Evolutionary conservation across 2,797 vertebrate genomes (phyloP).

Genomic region (Triplophysa yarkandensis): DNA sequence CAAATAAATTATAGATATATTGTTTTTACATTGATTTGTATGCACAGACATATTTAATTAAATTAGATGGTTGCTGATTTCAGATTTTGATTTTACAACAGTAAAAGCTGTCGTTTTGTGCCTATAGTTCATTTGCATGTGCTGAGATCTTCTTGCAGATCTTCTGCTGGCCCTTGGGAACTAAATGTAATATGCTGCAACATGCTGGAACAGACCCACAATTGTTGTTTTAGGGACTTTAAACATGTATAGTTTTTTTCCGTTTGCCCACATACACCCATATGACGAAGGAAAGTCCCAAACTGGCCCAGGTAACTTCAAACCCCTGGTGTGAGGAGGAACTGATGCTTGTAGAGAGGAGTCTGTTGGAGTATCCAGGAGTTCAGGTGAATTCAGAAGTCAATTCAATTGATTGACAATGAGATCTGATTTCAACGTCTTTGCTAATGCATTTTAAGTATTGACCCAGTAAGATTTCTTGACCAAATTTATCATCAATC

Average conservation of each 20-base stretch:
- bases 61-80: too few relatives aligned
- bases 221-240: conserved; percentile 78
- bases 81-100: too few relatives aligned
- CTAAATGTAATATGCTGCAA: conserved; percentile 9
- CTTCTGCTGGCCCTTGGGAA: conserved; percentile 30
- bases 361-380: not conserved
- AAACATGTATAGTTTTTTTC: conserved; percentile 66
- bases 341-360: conserved; percentile 27
- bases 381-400: not conserved
- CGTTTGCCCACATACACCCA: conserved; percentile 63
- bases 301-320: conserved; percentile 77
- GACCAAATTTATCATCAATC: not conserved
- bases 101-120: not conserved
- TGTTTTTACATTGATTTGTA: too few relatives aligned
- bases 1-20: too few relatives aligned
- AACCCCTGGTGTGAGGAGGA: conserved; percentile 31
- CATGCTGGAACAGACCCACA: conserved; percentile 39
- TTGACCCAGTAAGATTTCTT: not conserved
- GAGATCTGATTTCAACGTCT: too few relatives aligned
- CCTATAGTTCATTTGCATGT: not conserved
- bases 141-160: conserved; percentile 8
- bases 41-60: too few relatives aligned
- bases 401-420: too few relatives aligned
- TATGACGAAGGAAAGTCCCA: conserved; percentile 80
- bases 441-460: too few relatives aligned